Conservation (phyloP, 2,113 vertebrate genomes). For the Dromaius novaehollandiae region DNA sequence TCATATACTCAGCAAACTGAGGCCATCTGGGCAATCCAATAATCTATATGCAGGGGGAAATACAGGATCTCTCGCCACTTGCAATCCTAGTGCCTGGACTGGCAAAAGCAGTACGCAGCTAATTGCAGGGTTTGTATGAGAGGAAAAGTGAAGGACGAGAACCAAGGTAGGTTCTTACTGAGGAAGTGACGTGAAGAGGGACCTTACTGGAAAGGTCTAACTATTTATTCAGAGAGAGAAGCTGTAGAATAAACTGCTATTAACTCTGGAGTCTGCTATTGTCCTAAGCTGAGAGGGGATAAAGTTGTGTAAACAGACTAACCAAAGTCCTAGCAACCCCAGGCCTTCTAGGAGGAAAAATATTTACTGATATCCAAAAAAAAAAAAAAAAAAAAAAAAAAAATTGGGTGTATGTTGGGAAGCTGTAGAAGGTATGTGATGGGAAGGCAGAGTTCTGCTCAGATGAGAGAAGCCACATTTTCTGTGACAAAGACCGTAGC, state of each 20-base stretch:
- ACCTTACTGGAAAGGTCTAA: background rate
- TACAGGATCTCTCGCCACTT: background rate
- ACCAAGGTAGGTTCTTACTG: background rate
- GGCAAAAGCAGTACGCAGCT: background rate
- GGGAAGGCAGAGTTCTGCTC: background rate
- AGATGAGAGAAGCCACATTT: background rate
- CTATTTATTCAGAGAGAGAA: background rate
- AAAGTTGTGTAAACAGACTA: background rate
- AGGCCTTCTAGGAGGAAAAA: background rate
- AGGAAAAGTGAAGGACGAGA: background rate
- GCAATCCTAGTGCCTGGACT: no score
- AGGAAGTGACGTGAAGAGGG: background rate
- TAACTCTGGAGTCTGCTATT: background rate
- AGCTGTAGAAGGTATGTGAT: background rate
- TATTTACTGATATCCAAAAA: background rate
- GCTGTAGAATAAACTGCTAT: background rate
- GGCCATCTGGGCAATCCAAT: background rate
- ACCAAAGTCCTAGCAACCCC: background rate
- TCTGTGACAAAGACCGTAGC: background rate
- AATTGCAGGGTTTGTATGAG: background rate
- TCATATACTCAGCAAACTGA: background rate
- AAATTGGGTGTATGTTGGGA: fast-evolving
- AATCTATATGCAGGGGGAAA: background rate
- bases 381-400: background rate
- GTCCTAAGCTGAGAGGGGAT: background rate